phyloP scores from a whole-genome alignment of 2,797 vertebrate genomes.

The Alauda arvensis region DNA sequence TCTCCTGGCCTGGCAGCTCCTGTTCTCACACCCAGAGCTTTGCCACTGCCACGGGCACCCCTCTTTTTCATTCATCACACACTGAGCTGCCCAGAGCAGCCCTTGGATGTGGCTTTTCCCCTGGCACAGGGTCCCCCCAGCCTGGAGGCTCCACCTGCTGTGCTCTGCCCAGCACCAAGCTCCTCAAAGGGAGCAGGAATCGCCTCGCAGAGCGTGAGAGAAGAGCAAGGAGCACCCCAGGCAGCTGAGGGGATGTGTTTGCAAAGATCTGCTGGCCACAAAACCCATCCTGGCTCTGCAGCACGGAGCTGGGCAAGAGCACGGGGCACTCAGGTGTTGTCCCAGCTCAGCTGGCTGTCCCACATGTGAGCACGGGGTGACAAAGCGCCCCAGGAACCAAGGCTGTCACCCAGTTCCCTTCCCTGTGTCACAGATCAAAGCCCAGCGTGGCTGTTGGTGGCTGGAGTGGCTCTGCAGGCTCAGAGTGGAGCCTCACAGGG shows the following conservation, averaged over 20 bases:
- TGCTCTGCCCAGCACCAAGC: background rate
- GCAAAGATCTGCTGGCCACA: background rate
- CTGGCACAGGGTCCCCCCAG: background rate
- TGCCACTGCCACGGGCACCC: background rate
- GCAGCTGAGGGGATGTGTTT: background rate
- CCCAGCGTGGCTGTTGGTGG: background rate
- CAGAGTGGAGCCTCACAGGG: background rate
- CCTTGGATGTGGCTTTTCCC: background rate
- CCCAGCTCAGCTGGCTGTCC: background rate
- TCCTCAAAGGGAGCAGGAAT: background rate
- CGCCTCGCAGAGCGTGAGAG: rapidly evolving
- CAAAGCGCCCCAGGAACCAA: background rate
- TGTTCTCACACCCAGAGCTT: background rate
- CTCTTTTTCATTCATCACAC: background rate
- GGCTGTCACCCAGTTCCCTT: background rate
- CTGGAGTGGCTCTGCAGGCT: background rate
- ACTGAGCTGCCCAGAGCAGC: background rate
- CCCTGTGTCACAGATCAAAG: background rate
- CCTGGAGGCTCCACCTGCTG: background rate
- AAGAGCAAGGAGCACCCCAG: background rate
- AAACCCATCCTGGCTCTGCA: background rate
- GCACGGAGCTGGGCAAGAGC: background rate
- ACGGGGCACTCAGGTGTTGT: background rate
- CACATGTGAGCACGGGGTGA: background rate
- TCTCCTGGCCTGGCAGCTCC: background rate